Base-by-base conservation (phyloP, 2,888 invertebrate species). In the Lithosia quadra region DNA sequence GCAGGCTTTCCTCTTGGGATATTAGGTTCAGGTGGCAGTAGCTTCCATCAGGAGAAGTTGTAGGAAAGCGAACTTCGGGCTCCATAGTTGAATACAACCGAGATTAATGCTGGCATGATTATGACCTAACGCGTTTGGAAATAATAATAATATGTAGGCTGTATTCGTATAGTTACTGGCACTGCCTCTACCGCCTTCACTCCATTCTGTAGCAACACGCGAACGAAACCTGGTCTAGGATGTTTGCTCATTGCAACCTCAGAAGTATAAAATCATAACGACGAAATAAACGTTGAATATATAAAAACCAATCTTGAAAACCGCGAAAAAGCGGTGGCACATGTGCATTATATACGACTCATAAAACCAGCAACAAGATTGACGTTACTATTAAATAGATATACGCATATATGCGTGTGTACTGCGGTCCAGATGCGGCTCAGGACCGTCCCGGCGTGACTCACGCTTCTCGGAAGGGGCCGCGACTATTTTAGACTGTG, bases 401-500 rank as follows among this genome's bases (percentile, higher is more conserved):
- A 73, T 73, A 73, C 80, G 79, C 75, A 76, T 84, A 81, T 77
- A 81, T 72, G 78, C 71, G 80, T 78, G 79, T 88, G 83, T 83
- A 79, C 83, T 87, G 78, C 87, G 86, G 90, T 89, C 91, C 92
- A 93, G 94, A 93, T 93, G 93, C 89, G 91, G 86, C 83, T 81
- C 86, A 86, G 91, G 91, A 88, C 91, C 82, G 91, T 91, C 92
- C 92, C 91, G 90, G 74, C 70, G 77, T 94, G 94, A 94, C 72
- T 94, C 94, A 95, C 84, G 84, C 81, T 90, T 91, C 93, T 91
- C 91, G 91, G 94, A 94, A 94, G 92, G 89, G 90, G 91, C 91
- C 90, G 90, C 83, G 89, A 91, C 93, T 94, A 94, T 94, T 94
- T 94, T 92, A 91, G 92, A 90, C 88, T 92, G 94, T 91, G 94